Base-by-base conservation (phyloP, 2,888 invertebrate genomes). In the Sminthurides aquaticus region DNA sequence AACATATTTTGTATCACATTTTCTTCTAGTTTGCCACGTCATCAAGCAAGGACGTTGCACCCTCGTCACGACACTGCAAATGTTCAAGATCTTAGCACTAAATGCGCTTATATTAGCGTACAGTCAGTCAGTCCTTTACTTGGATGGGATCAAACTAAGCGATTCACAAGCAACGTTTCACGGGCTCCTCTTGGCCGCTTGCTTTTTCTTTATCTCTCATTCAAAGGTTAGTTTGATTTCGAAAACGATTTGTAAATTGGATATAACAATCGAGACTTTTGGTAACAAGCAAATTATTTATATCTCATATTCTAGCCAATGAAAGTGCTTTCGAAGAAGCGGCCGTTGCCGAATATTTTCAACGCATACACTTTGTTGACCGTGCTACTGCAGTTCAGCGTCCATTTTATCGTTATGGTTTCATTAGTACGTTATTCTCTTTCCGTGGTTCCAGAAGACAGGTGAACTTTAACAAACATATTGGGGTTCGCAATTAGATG, bases 41-140 rank as follows among this genome's bases (percentile, higher is more conserved):
- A 97, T 99, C 77, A 99, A 99, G 79, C 99, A 99, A 82, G 99
- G 99, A 1, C 87, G 99, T 25, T 99, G 99, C 79, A 99, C 99
- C 0, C 82, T 99, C 67, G 99, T 99, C 24, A 99, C 99, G 0
- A 99, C 99, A 0, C 82, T 99, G 67, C 99, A 99, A 80, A 99
- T 99, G 99, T 99, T 99, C 82, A 99, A 99, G 83, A 99, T 99
- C 75, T 82, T 99, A 64, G 99, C 99, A 0, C 81, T 99, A 62
- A 99, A 99, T 79, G 99, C 99, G 0, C 84, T 99, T 2, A 92
- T 99, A 71, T 84, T 97, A 71, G 99, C 99, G 0, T 99, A 99
- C 82, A 94, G 96, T 76, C 97, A 99, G 80, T 97, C 97, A 2
- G 98, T 99, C 27, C 83, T 99, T 25, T 99, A 99, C 78, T 84